Percentiles rank a stretch among this genome's conserved stretches.
These are phyloP conservation scores for Ephialtes manifestator DNA, from an alignment of 2,888 invertebrate genomes.

Conservation along the genomic window DNA sequence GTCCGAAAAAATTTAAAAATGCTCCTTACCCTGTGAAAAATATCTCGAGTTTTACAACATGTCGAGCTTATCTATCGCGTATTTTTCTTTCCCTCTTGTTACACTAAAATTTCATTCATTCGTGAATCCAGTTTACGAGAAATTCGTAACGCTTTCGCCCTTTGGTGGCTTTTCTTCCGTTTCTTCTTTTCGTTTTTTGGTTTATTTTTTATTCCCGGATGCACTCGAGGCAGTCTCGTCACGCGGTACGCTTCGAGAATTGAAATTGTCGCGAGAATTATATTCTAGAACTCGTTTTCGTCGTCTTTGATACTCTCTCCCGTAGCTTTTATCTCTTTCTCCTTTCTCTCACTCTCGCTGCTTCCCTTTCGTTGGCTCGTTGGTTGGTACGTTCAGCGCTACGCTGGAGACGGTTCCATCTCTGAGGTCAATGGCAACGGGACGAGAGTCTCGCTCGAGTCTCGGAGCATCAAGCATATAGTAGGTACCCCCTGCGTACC, in stretches of 20 bases:
- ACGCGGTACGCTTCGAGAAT: conserved; percentile 37
- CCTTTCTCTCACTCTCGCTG: conserved; percentile 46
- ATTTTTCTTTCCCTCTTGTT: background rate
- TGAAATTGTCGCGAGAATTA: conserved; percentile 37
- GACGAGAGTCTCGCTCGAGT: conserved; percentile 69
- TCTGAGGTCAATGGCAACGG: conserved; percentile 72
- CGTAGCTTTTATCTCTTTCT: background rate
- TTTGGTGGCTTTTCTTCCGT: conserved; percentile 12
- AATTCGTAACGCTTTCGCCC: conserved; percentile 22
- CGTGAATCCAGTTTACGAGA: conserved; percentile 26
- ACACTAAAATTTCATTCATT: conserved; percentile 12
- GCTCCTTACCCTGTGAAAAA: background rate
- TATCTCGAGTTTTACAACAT: background rate
- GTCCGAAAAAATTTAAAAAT: background rate
- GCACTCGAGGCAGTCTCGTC: conserved; percentile 14
- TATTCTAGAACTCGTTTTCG: conserved; percentile 59
- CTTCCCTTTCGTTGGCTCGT: conserved; percentile 63
- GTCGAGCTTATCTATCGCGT: conserved; percentile 8
- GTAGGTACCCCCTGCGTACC: background rate
- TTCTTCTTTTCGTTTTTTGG: conserved; percentile 29
- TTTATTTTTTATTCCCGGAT: conserved; percentile 35
- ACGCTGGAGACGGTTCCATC: conserved; percentile 33
- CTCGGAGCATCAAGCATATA: conserved; percentile 73
- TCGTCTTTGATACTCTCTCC: conserved; percentile 47
- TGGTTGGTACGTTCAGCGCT: conserved; percentile 13